A percentile compares a stretch with the other conserved stretches of the same genome.
Evolutionary conservation across 2,797 vertebrate species (phyloP).

Genomic region (Enteromius radiatus): DNA sequence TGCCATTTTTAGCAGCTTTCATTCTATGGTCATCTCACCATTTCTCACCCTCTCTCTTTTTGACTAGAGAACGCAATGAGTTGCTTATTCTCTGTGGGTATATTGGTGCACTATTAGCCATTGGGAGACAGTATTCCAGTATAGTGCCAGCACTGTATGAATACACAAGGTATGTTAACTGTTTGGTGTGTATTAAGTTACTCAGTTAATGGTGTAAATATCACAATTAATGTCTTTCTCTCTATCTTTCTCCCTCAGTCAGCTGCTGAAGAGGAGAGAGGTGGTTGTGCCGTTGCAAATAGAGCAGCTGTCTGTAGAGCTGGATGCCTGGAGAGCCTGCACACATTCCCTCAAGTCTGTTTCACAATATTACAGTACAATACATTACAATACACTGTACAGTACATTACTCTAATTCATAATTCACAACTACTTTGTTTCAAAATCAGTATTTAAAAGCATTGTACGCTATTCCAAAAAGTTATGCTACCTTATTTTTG

Average conservation of each 20-base stretch:
- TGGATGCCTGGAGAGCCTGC: conserved; percentile 91
- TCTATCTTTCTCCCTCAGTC: conserved; percentile 74
- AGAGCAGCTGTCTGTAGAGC: conserved; percentile 87
- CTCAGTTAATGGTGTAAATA: not conserved
- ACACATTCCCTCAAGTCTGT: conserved; percentile 68
- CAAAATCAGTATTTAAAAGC: not conserved
- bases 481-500: not conserved
- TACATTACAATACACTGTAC: too few relatives aligned
- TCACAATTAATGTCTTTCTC: not conserved
- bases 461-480: not conserved
- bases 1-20: not conserved
- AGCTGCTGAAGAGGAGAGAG: conserved; percentile 91
- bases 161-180: conserved; percentile 87
- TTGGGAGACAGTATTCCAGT: conserved; percentile 87
- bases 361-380: not conserved
- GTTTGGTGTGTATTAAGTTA: not conserved
- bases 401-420: not conserved
- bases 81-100: conserved; percentile 93
- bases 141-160: conserved; percentile 95
- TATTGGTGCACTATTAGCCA: conserved; percentile 87
- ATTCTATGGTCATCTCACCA: not conserved
- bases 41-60: not conserved
- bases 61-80: conserved; percentile 87
- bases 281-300: conserved; percentile 91
- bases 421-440: not conserved